A percentile compares a stretch with the other conserved stretches of the same genome.
These are phyloP conservation scores for Palaemon carinicauda DNA, from an alignment of 1,140 invertebrate species.

Conservation along the genomic window DNA sequence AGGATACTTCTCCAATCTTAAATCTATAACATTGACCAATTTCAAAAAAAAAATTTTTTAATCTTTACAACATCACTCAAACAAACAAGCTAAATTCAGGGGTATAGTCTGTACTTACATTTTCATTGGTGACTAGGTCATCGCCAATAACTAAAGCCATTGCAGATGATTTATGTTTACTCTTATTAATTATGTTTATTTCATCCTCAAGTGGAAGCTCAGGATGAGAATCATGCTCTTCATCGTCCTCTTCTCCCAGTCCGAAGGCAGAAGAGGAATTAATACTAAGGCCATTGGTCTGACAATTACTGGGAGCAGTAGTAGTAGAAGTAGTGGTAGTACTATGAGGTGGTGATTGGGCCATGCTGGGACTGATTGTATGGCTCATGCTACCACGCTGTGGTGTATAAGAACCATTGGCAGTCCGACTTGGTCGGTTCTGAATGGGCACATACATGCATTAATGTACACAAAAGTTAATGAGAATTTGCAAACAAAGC, in stretches of 20 bases:
- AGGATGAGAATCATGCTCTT: slow-evolving; percentile 26
- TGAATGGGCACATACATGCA: slow-evolving; percentile 45
- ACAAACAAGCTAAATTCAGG: too few species aligned
- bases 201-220: slow-evolving; percentile 3
- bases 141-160: slow-evolving; percentile 56
- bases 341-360: background rate
- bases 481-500: background rate
- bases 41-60: background rate
- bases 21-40: background rate
- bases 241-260: background rate
- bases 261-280: background rate
- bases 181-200: slow-evolving; percentile 31
- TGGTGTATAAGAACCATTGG: slow-evolving; percentile 36
- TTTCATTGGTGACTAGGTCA: slow-evolving; percentile 61
- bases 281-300: slow-evolving; percentile 28
- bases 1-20: too few species aligned
- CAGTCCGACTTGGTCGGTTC: slow-evolving; percentile 51
- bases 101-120: slow-evolving; percentile 39
- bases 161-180: slow-evolving; percentile 32
- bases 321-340: too few species aligned
- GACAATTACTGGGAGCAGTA: too few species aligned
- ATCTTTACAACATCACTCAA: background rate
- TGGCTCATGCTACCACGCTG: slow-evolving; percentile 46
- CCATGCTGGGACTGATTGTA: slow-evolving; percentile 33
- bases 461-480: slow-evolving; percentile 33